Evolutionary conservation across 2,888 invertebrate species (phyloP).

Genomic region (Nesidiocoris tenuis): DNA sequence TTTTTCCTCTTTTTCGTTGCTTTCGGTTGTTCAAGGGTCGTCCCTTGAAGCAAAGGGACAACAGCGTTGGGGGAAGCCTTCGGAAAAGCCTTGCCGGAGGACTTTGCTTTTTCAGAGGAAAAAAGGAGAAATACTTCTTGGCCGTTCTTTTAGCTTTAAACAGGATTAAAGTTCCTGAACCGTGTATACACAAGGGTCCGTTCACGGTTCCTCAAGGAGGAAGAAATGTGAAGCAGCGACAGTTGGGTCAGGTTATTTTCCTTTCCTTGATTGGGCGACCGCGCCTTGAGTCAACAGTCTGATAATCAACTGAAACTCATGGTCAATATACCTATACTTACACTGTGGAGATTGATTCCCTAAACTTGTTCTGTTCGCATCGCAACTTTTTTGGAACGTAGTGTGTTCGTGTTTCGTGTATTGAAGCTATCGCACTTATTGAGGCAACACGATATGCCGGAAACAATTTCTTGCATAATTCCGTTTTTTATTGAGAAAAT

Average conservation of each 20-base stretch:
- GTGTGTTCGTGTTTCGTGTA: too few species aligned
- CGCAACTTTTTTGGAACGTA: background rate
- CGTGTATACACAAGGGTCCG: conserved; percentile 22
- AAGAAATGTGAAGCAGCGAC: too few species aligned
- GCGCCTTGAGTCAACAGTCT: conserved; percentile 33
- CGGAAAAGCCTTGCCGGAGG: background rate
- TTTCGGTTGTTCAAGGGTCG: background rate
- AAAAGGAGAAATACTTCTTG: background rate
- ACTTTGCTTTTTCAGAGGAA: conserved; percentile 14
- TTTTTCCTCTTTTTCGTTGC: conserved; percentile 13
- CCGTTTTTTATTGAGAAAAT: too few species aligned
- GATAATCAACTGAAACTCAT: conserved; percentile 41
- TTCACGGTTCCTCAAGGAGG: too few species aligned
- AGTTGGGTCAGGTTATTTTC: conserved; percentile 14
- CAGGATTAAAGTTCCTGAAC: conserved; percentile 40
- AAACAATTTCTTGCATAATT: too few species aligned
- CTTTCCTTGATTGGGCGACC: conserved; percentile 32
- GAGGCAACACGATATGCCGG: too few species aligned
- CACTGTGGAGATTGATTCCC: conserved; percentile 37
- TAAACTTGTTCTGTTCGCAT: background rate
- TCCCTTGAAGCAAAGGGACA: background rate
- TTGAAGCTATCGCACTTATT: too few species aligned
- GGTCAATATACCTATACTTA: conserved; percentile 32
- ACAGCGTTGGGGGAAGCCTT: background rate
- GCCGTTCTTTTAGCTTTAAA: conserved; percentile 36